Evolutionary conservation across 2,888 invertebrate species (phyloP), one percentile per base, ranked within the genome.

Genomic region (Cryptops parisi): DNA sequence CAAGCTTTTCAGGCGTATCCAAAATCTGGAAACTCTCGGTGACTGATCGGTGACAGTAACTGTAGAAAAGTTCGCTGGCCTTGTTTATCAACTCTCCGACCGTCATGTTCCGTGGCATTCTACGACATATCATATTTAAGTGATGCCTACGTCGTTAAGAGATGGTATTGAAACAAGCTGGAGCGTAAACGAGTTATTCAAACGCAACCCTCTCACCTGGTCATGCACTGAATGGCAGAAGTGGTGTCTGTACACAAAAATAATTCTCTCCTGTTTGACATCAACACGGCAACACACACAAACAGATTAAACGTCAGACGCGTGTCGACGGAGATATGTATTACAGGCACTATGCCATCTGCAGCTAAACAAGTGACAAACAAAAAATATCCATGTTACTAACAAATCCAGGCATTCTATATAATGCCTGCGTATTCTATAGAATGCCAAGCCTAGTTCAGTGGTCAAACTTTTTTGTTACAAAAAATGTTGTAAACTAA

Each of bases 271-370:
- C 51, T 26, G 26, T 51, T 51, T 21, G 23, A 24, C 21, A 43
- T 22, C 21, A 51, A 26, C 17, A 51, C 43, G 6, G 51, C 43
- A 21, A 51, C 26, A 19, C 51, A 51, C 4, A 51, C 41, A 51
- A 51, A 51, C 21, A 51, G 25, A 17, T 25, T 43, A 12, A 51
- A 51, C n/a, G 51, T 51, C 33, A 51, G 41, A n/a, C 24, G 43
- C 17, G 43, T 43, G 26, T 51, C 51, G 2, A 22, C 51, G 12
- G 51, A 43, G 19, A 51, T 22, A 25, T 51, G 39, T 39, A 49
- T n/a, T n/a, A n/a, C 39, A 4, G 21, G 19, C 25, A 39, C 15
- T 21, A n/a, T 22, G 12, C 39, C 39, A 9, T 26, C 33, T 49
- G 21, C 21, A 5, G 38, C 19, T 33, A 22, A 48, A 48, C 1